A percentile compares a stretch with the other conserved stretches of the same genome.
These are phyloP conservation scores for Yponomeuta malinellus DNA, from an alignment of 2,888 invertebrate genomes.

Conservation along the genomic window DNA sequence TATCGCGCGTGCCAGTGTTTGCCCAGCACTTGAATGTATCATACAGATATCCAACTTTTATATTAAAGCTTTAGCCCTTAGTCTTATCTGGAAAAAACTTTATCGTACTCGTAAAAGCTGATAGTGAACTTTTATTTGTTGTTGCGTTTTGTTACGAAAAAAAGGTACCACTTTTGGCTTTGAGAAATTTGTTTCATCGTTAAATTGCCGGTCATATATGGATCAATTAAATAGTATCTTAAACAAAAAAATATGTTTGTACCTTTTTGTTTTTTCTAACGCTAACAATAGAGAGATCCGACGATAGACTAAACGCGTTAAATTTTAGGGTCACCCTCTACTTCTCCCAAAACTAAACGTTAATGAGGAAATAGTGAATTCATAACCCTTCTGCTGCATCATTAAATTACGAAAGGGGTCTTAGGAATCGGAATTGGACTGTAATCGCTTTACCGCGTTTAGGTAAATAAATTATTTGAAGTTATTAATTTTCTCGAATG, in stretches of 20 bases:
- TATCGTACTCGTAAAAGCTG: conserved; percentile 7
- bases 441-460: conserved; percentile 30
- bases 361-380: conserved; percentile 73
- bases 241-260: too few relatives aligned
- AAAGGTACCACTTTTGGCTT: neutral
- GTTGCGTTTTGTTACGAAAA: neutral
- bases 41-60: conserved; percentile 40
- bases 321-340: conserved; percentile 9
- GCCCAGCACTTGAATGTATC: conserved; percentile 56
- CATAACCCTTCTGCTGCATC: conserved; percentile 50
- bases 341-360: conserved; percentile 26
- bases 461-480: conserved; percentile 17
- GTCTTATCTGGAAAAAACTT: conserved; percentile 34
- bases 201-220: neutral
- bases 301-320: neutral
- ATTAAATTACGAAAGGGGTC: conserved; percentile 33
- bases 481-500: neutral
- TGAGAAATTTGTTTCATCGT: neutral
- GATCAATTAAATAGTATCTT: too few relatives aligned
- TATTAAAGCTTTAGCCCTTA: conserved; percentile 60
- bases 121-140: conserved; percentile 7
- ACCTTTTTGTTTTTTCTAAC: neutral
- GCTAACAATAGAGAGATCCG: neutral
- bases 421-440: conserved; percentile 44
- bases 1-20: conserved; percentile 21